Base-by-base conservation (phyloP, 1,140 invertebrate species). In the Caerostris darwini region DNA sequence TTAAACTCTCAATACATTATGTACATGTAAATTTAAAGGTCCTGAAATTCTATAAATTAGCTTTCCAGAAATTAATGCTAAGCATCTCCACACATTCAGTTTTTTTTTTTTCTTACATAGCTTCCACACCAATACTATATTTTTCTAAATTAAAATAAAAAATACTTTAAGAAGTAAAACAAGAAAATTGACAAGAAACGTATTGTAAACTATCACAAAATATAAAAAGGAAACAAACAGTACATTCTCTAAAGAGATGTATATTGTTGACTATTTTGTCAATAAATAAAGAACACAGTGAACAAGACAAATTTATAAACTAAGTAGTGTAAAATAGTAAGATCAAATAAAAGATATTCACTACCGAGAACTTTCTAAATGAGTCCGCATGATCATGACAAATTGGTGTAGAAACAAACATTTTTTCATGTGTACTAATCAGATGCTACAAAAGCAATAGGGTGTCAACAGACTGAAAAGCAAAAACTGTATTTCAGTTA, bases 61-160 rank as follows among this genome's bases (percentile, higher is more conserved):
- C 82, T 82, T 93, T 83, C 86, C 53, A 71, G 59, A 85, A 58
- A 50, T 56, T 85, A 85, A 88, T 54, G 86, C 53, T 54, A 81
- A 77, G 67, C 57, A 87, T 94, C 71, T 59, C 17, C 85, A 89
- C 56, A 12, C 85, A 88, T 71, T 53, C 83, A 61, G 17, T 85
- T 85, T 85, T 17, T 34, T 34, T 34, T 34, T 50, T 12, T 5
- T 50, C 19, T 82, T 19, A 54, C 54, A 82, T 71, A 59, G 56
- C 92, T 89, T 86, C 92, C 92, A 94, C 86, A 94, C 85, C 61
- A 94, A 81, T 89, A 94, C 85, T 82, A 88, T 89, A 94, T 88
- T 94, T 86, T n/a, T 58, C 7, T 85, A 58, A 7, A 58, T 57
- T 17, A 58, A 83, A 56, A 85, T 17, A 58, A 58, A 85, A 85